phyloP scores from a whole-genome alignment of 2,888 invertebrate genomes.

The Clitarchus hookeri region DNA sequence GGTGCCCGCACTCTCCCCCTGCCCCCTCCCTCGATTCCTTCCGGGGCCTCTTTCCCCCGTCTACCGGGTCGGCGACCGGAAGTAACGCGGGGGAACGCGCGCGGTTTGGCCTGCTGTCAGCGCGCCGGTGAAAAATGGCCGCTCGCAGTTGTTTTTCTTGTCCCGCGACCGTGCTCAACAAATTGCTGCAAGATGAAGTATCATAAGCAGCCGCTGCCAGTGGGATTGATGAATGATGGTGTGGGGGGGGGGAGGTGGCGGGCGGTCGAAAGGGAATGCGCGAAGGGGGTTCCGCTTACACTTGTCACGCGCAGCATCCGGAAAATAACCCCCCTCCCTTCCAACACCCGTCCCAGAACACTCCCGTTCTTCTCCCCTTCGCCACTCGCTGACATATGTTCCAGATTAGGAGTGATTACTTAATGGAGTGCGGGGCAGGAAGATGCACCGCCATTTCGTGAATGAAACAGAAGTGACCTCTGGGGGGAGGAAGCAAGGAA shows the following conservation, averaged over 20 bases:
- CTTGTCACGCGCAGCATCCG: neutral
- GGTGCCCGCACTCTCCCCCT: neutral
- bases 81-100: neutral
- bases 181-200: slow-evolving; percentile 26
- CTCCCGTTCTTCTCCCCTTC: neutral
- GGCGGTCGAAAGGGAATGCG: neutral
- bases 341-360: neutral
- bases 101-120: neutral
- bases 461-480: neutral
- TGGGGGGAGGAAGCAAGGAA: neutral
- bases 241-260: neutral
- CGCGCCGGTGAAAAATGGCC: slow-evolving; percentile 9
- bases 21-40: neutral
- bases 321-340: neutral
- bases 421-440: neutral
- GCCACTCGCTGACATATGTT: neutral
- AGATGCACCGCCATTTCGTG: neutral
- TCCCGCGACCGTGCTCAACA: slow-evolving; percentile 15
- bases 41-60: neutral
- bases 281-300: neutral
- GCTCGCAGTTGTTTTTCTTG: neutral
- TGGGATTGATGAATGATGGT: neutral
- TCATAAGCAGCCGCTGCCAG: slow-evolving; percentile 21
- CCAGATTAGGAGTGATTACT: neutral
- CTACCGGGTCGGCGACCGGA: neutral